phyloP scores from a whole-genome alignment of 2,113 vertebrate genomes.

The Monopterus albus region DNA sequence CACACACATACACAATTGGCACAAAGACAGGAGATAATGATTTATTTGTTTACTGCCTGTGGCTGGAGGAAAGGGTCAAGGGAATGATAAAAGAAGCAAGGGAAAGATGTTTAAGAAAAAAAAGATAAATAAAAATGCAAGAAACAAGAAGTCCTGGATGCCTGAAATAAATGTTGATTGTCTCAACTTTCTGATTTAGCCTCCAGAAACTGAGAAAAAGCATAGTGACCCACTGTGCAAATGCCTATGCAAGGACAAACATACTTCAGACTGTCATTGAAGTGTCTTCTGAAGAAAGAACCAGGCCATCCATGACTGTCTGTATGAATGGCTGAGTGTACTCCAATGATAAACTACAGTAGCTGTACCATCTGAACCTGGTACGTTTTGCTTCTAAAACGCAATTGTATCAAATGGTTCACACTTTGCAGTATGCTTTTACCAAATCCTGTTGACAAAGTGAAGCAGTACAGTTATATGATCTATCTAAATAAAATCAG shows the following conservation, averaged over 20 bases:
- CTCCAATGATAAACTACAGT: slow-evolving; percentile 39
- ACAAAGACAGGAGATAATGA: slow-evolving; percentile 41
- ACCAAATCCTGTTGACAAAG: too few species aligned
- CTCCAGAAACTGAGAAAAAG: neutral
- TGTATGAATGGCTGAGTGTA: slow-evolving; percentile 25
- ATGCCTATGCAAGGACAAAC: slow-evolving; percentile 7
- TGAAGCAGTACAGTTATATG: too few species aligned
- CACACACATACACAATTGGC: slow-evolving; percentile 32
- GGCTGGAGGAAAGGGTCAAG: slow-evolving; percentile 23
- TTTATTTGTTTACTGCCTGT: slow-evolving; percentile 47
- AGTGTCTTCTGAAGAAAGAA: slow-evolving; percentile 48
- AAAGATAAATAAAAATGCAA: slow-evolving; percentile 34
- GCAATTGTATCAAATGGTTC: neutral
- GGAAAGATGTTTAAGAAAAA: neutral
- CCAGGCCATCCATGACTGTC: slow-evolving; percentile 43
- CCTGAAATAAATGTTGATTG: slow-evolving; percentile 1
- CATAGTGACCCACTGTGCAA: slow-evolving; percentile 9
- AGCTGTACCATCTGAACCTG: too few species aligned
- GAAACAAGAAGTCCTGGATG: slow-evolving; percentile 18
- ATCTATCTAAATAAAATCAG: too few species aligned
- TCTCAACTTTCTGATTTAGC: slow-evolving; percentile 25
- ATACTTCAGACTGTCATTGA: slow-evolving; percentile 60
- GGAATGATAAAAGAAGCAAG: neutral
- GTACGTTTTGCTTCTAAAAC: slow-evolving; percentile 16
- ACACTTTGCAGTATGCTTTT: too few species aligned